A percentile compares a stretch with the other conserved stretches of the same genome.
phyloP scores from a whole-genome alignment of 2,113 vertebrate genomes.

The Prunella fulvescens region DNA sequence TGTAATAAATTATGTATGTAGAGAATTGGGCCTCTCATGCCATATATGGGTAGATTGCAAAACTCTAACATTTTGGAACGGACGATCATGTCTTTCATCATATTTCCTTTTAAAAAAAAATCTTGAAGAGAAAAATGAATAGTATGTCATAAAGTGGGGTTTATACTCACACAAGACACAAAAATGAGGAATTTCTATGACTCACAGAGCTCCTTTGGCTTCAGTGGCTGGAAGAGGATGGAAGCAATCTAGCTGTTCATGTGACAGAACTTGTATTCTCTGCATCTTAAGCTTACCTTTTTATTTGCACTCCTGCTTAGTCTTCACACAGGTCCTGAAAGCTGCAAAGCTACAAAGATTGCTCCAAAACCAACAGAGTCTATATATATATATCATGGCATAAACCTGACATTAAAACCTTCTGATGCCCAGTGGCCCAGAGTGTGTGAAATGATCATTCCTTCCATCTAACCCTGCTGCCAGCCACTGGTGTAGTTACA shows the following conservation, averaged over 20 bases:
- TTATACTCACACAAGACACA: neutral
- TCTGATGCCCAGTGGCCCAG: neutral
- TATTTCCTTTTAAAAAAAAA: neutral
- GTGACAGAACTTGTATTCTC: neutral
- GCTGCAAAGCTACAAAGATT: neutral
- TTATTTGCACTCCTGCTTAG: neutral
- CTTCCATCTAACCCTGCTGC: neutral
- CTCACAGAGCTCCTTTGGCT: neutral
- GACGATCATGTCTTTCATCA: neutral
- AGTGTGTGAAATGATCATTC: neutral
- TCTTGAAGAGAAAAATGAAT: neutral
- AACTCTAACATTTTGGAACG: neutral
- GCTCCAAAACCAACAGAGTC: neutral
- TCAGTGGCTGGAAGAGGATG: neutral
- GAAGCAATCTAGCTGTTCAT: neutral
- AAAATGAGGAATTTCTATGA: neutral
- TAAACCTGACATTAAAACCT: neutral
- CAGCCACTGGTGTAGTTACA: neutral
- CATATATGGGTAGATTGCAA: neutral
- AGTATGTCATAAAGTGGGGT: neutral
- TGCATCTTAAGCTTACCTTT: neutral
- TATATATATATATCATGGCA: rapidly evolving
- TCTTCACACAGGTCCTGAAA: neutral
- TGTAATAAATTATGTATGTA: neutral
- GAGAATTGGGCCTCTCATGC: neutral